Conservation (phyloP, 1,140 invertebrate species). For the Camponotus floridanus region DNA sequence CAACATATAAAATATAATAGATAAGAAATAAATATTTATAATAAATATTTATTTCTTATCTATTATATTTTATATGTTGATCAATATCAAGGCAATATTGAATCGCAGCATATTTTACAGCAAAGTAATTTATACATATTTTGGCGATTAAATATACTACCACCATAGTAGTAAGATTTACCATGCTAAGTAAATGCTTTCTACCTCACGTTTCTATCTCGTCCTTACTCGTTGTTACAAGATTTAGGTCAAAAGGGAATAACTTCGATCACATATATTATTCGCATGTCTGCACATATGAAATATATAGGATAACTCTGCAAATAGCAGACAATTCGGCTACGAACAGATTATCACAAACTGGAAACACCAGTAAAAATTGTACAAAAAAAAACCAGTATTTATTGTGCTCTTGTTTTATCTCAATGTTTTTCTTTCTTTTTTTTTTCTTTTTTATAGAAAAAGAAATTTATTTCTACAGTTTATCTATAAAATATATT, state of each 20-base stretch:
- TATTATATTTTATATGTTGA: background rate
- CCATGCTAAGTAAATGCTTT: slow-evolving; percentile 14
- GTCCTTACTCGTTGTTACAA: slow-evolving; percentile 22
- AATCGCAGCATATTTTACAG: slow-evolving; percentile 3
- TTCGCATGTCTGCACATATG: background rate
- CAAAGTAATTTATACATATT: background rate
- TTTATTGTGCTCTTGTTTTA: slow-evolving; percentile 10
- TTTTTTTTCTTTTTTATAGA: background rate
- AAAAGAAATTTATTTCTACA: background rate
- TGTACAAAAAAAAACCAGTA: background rate
- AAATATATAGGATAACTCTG: slow-evolving; percentile 11
- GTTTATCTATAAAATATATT: background rate
- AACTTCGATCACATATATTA: slow-evolving; percentile 52
- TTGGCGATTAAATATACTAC: slow-evolving; percentile 16
- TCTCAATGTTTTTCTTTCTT: too few species aligned
- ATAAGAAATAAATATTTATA: too few species aligned
- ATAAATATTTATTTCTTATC: slow-evolving; percentile 5
- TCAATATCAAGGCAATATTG: background rate
- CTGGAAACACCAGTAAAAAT: slow-evolving; percentile 38
- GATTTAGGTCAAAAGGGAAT: slow-evolving; percentile 47
- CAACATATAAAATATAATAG: too few species aligned
- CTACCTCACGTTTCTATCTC: slow-evolving; percentile 17
- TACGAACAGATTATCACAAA: slow-evolving; percentile 39
- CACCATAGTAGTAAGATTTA: slow-evolving; percentile 30
- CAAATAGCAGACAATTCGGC: slow-evolving; percentile 40